Evolutionary conservation across 2,797 vertebrate genomes (phyloP), one percentile per base, ranked within the genome.

Genomic region (Bryconaethiops microstoma): DNA sequence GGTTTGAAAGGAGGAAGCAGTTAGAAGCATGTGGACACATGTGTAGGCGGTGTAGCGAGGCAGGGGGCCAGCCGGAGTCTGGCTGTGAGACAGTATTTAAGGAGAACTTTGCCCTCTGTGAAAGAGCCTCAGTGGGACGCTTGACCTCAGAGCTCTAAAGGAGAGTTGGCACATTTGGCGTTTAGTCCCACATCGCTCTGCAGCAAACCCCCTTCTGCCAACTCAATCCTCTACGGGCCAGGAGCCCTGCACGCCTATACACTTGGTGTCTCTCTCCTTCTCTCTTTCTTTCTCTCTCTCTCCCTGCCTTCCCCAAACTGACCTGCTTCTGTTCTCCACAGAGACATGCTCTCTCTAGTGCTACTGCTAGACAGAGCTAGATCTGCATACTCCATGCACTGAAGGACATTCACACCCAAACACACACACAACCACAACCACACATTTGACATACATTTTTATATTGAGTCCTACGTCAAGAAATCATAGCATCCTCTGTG

Each of bases 241-340:
- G 73, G 77, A 81, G 40, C 63, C 29, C 73, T 74, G 62, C 74
- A 77, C 67, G 72, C 81, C 63, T 72, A 19, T 50, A 12, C n/a
- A 14, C 74, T 50, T 87, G 88, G 62, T 71, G 42, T 77, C 54
- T 71, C n/a, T 70, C 68, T 52, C 74, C 81, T 59, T 74, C 62
- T 83, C 64, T 74, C 76, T 79, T 67, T 59, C 21, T 48, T 76
- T 82, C 74, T 57, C 80, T 62, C 79, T 90, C 92, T 91, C 91
- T 92, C 91, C 25, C 54, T 21, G 13, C 7, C 72, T 40, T 63
- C 72, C 40, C 63, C 71, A 52, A 60, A 73, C 50, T 79, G 83
- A 85, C 81, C 79, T 83, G 76, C 23, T 74, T 78, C 77, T 76
- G 35, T 23, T 42, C 64, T 77, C 75, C 77, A 60, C 68, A 25